Evolutionary conservation across 1,140 invertebrate species (phyloP).

Genomic region (Cheumatopsyche charites): DNA sequence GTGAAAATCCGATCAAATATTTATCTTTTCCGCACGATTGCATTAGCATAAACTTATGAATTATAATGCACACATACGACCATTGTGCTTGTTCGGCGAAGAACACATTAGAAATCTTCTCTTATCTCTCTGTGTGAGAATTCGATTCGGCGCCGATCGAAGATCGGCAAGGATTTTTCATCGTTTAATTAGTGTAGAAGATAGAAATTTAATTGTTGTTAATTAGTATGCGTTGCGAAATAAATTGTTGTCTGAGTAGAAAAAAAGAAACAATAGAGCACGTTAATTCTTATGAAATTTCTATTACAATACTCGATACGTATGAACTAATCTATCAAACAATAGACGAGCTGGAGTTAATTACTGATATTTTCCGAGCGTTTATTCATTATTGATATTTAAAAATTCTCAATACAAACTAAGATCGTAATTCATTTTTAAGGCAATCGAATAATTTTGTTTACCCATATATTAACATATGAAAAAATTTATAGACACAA

Average conservation of each 20-base stretch:
- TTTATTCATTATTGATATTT: background rate
- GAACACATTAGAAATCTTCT: no score
- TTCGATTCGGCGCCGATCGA: no score
- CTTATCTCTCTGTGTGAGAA: no score
- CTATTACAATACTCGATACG: constrained; percentile 1
- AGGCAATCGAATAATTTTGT: background rate
- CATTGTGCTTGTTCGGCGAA: no score
- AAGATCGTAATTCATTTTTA: no score
- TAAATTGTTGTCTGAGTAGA: background rate
- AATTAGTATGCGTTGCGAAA: constrained; percentile 5
- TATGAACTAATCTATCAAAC: constrained; percentile 4
- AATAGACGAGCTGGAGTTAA: constrained; percentile 1
- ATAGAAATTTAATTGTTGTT: background rate
- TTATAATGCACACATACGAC: background rate
- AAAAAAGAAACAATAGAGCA: constrained; percentile 18
- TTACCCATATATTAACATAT: no score
- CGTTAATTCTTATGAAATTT: background rate
- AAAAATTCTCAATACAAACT: no score
- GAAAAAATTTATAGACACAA: no score
- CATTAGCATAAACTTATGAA: constrained; percentile 17
- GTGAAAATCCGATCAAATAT: constrained; percentile 23
- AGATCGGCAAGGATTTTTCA: no score
- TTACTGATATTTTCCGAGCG: background rate
- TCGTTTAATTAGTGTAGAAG: background rate
- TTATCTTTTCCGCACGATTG: constrained; percentile 10